These are phyloP conservation scores for Harpalus rufipes DNA, from an alignment of 2,888 invertebrate genomes.

Conservation along the genomic window DNA sequence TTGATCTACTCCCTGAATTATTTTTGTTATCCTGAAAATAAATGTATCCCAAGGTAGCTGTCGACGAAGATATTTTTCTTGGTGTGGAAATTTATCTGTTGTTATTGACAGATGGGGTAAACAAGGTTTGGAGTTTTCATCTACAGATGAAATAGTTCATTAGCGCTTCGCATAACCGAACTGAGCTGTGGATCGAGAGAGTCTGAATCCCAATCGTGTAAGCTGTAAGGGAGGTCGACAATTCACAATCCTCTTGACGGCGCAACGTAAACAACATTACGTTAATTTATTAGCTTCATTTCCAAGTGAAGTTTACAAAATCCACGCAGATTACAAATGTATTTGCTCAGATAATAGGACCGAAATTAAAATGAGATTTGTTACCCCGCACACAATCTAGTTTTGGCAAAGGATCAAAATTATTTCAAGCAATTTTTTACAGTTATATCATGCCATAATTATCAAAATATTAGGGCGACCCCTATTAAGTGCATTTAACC, in stretches of 20 bases:
- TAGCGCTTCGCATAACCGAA: slow-evolving; percentile 15
- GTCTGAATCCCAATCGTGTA: background rate
- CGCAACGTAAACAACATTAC: slow-evolving; percentile 64
- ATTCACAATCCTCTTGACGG: slow-evolving; percentile 11
- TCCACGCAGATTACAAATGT: slow-evolving; percentile 64
- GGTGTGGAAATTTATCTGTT: slow-evolving; percentile 9
- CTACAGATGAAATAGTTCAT: slow-evolving; percentile 13
- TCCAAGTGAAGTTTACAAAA: slow-evolving; percentile 57
- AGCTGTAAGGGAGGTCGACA: background rate
- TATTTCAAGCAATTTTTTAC: slow-evolving; percentile 65
- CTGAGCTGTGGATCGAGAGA: background rate
- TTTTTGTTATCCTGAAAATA: background rate
- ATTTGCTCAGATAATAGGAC: slow-evolving; percentile 62
- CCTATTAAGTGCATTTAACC: slow-evolving; percentile 62
- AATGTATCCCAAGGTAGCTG: slow-evolving; percentile 1
- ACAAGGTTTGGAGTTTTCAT: background rate
- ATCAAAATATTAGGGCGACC: slow-evolving; percentile 64
- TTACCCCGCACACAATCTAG: slow-evolving; percentile 53
- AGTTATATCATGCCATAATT: slow-evolving; percentile 64
- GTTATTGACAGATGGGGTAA: slow-evolving; percentile 32
- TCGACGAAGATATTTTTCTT: background rate
- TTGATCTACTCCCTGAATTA: background rate
- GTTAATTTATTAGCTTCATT: slow-evolving; percentile 63
- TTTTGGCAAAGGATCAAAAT: slow-evolving; percentile 64
- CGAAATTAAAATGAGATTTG: slow-evolving; percentile 66